Evolutionary conservation across 2,113 vertebrate species (phyloP), one percentile per base, ranked within the genome.

Genomic region (Ivindomyrus marchei): DNA sequence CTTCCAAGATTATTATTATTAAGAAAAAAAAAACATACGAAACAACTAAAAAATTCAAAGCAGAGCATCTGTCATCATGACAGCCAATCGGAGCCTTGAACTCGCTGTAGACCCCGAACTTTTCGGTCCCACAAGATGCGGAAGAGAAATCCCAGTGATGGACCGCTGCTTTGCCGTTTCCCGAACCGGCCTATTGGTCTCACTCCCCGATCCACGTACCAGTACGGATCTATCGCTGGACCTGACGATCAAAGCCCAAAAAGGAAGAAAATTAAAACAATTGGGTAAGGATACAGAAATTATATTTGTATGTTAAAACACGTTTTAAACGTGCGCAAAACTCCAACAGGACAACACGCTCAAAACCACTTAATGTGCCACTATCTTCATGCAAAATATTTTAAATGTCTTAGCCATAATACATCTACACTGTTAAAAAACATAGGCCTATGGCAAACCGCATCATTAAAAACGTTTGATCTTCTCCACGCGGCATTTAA

Each of bases 101-200:
- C 92, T 1, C 91, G 89, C 24, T 94, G 90, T 31, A 94, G 89
- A 84, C 91, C 90, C 27, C 27, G 62, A 45, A 86, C 90, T 21
- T 96, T 92, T 56, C 96, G 95, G 84, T 96, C 93, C 92, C 95
- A 96, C 89, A 97, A 90, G 77, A 94, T 91, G 0, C 93, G 95
- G 91, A 96, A 84, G 88, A 97, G 94, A 90, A 97, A 92, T 90
- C 93, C 94, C 31, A 93, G 88, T 0, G 96, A 94, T 50, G 94
- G 90, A 85, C 85, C 93, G 1, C 0, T 90, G 90, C 89, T 96
- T 90, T 97, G 96, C 91, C 97, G 95, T 94, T 98, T 98, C 88
- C 97, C 98, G n/a, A 98, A 98, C 19, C 97, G 95, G 0, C 97
- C 97, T 0, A 98, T 98, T 91, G 97, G 97, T 93, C 97, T 95